These are phyloP conservation scores for Horisme vitalbata DNA, from an alignment of 2,888 invertebrate genomes.

Conservation along the genomic window DNA sequence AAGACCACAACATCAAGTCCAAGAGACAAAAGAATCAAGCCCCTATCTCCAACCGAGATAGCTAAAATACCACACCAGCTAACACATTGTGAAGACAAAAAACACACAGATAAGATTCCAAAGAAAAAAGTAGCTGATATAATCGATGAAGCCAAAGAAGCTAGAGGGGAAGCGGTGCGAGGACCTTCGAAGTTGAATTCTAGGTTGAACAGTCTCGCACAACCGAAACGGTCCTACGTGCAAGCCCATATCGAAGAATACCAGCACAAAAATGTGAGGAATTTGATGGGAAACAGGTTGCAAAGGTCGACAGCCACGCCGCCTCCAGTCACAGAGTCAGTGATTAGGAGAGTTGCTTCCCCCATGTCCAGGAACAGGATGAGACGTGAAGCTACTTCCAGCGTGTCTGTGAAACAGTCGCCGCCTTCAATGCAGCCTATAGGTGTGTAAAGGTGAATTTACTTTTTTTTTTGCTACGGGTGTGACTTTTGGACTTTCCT, in stretches of 20 bases:
- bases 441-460: conserved; percentile 79
- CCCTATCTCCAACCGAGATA: conserved; percentile 22
- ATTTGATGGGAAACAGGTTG: conserved; percentile 48
- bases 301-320: conserved; percentile 41
- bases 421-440: conserved; percentile 44
- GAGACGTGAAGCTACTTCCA: conserved; percentile 36
- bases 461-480: conserved; percentile 24
- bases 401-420: conserved; percentile 36
- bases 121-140: conserved; percentile 59
- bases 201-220: conserved; percentile 64
- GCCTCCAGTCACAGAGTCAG: neutral
- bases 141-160: conserved; percentile 71
- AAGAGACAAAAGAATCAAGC: conserved; percentile 36
- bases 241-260: conserved; percentile 62
- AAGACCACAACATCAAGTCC: conserved; percentile 19
- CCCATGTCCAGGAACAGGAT: conserved; percentile 32
- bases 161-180: conserved; percentile 72
- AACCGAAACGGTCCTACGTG: conserved; percentile 64
- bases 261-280: conserved; percentile 53
- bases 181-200: conserved; percentile 61
- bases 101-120: conserved; percentile 34
- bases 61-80: conserved; percentile 32
- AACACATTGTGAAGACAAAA: conserved; percentile 40
- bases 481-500: neutral
- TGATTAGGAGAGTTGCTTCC: conserved; percentile 31